Conservation (phyloP, 1,140 invertebrate species). For the Anthonomus grandis region DNA sequence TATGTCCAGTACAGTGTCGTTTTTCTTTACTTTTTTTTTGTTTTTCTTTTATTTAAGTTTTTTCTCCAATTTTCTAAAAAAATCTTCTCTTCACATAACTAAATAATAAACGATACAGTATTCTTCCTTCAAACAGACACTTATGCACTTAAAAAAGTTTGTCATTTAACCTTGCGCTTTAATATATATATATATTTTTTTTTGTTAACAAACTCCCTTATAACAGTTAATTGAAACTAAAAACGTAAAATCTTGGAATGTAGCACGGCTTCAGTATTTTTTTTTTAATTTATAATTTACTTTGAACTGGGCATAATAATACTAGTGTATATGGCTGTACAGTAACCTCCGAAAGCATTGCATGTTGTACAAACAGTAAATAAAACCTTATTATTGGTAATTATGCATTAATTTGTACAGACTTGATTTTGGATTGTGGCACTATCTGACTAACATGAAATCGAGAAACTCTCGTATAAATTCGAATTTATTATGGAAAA, state of each 20-base stretch:
- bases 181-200: too few relatives aligned
- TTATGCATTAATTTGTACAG: conserved; percentile 33
- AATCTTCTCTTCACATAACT: too few relatives aligned
- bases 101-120: too few relatives aligned
- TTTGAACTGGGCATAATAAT: conserved; percentile 25
- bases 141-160: neutral
- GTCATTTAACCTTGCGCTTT: neutral
- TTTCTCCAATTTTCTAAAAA: too few relatives aligned
- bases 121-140: too few relatives aligned
- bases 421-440: conserved; percentile 29
- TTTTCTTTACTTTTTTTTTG: conserved; percentile 1
- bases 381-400: conserved; percentile 19
- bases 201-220: too few relatives aligned
- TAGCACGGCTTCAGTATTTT: conserved; percentile 18
- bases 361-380: conserved; percentile 34
- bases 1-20: conserved; percentile 18
- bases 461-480: neutral
- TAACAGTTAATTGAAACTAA: too few relatives aligned
- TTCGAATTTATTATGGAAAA: neutral
- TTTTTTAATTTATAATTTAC: conserved; percentile 4
- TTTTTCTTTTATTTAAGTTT: conserved; percentile 1
- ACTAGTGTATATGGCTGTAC: conserved; percentile 28
- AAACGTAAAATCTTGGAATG: conserved; percentile 5
- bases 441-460: conserved; percentile 28
- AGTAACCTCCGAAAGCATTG: conserved; percentile 28